phyloP scores from a whole-genome alignment of 2,113 vertebrate species.

The Rhinolophus ferrumequinum region DNA sequence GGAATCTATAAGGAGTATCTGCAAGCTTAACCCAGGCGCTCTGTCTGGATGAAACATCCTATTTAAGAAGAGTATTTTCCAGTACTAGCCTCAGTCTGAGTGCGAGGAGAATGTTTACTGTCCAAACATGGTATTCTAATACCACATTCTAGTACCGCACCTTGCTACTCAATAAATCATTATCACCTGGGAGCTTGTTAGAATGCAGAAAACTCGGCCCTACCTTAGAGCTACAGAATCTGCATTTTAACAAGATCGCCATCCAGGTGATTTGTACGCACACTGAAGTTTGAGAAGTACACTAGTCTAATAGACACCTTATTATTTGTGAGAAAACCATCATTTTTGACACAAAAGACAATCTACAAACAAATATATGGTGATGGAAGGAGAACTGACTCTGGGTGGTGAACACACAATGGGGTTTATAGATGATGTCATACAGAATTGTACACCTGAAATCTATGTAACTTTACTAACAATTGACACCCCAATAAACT shows the following conservation, averaged over 20 bases:
- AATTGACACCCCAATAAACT: no score
- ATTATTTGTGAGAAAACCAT: slow-evolving; percentile 16
- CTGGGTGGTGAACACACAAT: no score
- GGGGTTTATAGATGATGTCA: no score
- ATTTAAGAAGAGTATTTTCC: background rate
- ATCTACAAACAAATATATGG: background rate
- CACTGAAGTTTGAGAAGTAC: background rate
- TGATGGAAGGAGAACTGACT: no score
- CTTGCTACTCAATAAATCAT: background rate
- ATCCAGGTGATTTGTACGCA: background rate
- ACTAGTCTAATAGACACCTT: background rate
- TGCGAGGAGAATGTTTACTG: background rate
- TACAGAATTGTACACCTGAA: no score
- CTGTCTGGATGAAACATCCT: background rate
- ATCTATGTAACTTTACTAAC: no score
- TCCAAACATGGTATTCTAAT: background rate
- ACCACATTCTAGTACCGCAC: background rate
- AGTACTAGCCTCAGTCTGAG: background rate
- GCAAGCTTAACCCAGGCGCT: background rate
- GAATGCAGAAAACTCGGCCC: background rate
- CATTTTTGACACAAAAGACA: slow-evolving; percentile 26
- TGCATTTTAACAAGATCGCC: background rate
- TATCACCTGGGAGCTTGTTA: background rate
- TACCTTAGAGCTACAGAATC: background rate
- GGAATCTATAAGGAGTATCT: background rate